Conservation (phyloP, 2,888 invertebrate species). For the Adelphocoris suturalis region DNA sequence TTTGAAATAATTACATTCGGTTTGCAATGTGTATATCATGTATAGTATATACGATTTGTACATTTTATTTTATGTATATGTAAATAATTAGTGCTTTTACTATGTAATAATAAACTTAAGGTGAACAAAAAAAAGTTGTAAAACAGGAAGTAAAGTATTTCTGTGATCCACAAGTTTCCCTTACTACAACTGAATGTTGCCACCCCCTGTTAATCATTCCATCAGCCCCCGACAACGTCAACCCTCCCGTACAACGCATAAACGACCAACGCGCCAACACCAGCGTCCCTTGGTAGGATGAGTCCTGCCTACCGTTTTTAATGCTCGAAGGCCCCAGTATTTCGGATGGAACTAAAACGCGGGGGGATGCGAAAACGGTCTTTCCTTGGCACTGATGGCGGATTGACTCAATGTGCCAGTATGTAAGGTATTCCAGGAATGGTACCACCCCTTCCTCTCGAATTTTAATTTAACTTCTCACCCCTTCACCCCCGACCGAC, state of each 20-base stretch:
- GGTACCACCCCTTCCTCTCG: slow-evolving; percentile 49
- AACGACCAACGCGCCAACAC: neutral
- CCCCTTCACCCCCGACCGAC: neutral
- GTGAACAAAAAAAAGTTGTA: too few species aligned
- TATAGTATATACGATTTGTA: too few species aligned
- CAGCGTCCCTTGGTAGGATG: neutral
- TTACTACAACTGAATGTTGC: neutral
- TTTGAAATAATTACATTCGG: too few species aligned
- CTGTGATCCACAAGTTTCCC: neutral
- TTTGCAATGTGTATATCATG: too few species aligned
- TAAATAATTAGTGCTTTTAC: too few species aligned
- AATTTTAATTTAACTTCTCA: slow-evolving; percentile 69
- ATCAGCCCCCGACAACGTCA: neutral
- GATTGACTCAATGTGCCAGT: slow-evolving; percentile 70
- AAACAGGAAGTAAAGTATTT: neutral
- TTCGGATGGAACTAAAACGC: neutral
- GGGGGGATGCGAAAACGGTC: neutral
- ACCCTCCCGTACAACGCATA: neutral
- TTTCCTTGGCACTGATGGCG: slow-evolving; percentile 15
- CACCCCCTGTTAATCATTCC: slow-evolving; percentile 13
- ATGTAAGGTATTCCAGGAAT: slow-evolving; percentile 66
- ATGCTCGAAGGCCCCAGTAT: neutral
- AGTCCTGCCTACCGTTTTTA: neutral
- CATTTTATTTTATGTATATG: too few species aligned
- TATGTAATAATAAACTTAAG: too few species aligned